Conservation (phyloP, 2,888 invertebrate species). For the Drosophila affinis region DNA sequence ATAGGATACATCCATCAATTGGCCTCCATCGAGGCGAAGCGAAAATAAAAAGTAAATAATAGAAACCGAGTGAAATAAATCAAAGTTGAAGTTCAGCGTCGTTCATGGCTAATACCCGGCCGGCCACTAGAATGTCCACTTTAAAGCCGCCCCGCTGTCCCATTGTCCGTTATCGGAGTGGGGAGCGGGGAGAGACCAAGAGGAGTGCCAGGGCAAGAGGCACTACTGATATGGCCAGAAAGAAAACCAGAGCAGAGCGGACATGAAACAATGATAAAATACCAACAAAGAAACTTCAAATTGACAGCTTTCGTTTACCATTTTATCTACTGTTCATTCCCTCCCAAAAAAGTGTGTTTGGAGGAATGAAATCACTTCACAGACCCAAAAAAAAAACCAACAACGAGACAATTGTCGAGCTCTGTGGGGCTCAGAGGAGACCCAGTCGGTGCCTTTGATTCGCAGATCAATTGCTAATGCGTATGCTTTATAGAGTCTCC, state of each 20-base stretch:
- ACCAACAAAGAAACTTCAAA: constrained; percentile 72
- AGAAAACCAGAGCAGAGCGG: constrained; percentile 25
- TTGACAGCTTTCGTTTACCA: constrained; percentile 77
- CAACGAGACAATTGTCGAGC: constrained; percentile 71
- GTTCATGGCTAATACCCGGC: constrained; percentile 62
- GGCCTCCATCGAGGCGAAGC: constrained; percentile 32
- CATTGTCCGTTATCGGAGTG: constrained; percentile 55
- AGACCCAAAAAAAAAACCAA: constrained; percentile 6
- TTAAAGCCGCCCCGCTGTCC: constrained; percentile 68
- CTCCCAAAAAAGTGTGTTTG: background rate
- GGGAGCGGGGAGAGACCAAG: background rate
- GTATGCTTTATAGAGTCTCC: constrained; percentile 57
- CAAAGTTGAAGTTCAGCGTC: constrained; percentile 68
- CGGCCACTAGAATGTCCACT: constrained; percentile 72
- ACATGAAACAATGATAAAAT: constrained; percentile 59
- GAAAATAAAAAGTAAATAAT: constrained; percentile 24
- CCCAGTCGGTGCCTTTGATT: constrained; percentile 79
- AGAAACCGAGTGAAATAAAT: constrained; percentile 26
- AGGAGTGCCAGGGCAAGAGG: constrained; percentile 35
- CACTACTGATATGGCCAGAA: constrained; percentile 58
- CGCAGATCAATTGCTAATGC: constrained; percentile 73
- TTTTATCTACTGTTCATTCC: constrained; percentile 73
- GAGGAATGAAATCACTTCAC: constrained; percentile 72
- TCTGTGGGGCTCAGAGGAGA: constrained; percentile 46
- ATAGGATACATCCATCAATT: constrained; percentile 66